Evolutionary conservation across 2,888 invertebrate genomes (phyloP), one percentile per base, ranked within the genome.

Genomic region (Cantharis flavilabris): DNA sequence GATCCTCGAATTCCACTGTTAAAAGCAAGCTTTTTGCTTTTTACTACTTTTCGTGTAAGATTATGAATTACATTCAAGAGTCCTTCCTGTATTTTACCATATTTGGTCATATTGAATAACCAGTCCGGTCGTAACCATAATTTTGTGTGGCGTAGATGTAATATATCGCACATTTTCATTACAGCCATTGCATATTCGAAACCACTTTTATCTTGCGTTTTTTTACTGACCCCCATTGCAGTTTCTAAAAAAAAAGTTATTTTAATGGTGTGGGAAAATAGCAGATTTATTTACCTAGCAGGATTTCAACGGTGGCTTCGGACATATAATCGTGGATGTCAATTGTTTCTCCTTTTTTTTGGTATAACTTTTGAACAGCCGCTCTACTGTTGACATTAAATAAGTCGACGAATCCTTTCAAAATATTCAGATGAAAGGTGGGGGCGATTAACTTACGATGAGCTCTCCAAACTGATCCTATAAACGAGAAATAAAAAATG

Each of bases 161-260:
- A 91, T 82, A 96, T 96, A 83, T 95, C 95, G 84, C 95, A 95
- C 95, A 96, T 95, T 86, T 96, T 95, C 95, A 96, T 96, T 4
- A 96, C 96, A 79, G 96, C 96, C 92, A 95, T 93, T 0, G 96
- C 96, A 83, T 96, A 96, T 88, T 96, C 96, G 84, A 93, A 94
- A 62, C 95, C 95, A 80, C 94, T 95, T 85, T 93, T 92, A 82
- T 94, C 94, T 88, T 96, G 96, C 0, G 95, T 95, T 80, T 91
- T 92, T 86, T 95, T 95, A 83, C 94, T 95, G 0, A 96, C 96
- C 71, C 96, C 96, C 96, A 96, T 96, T 0, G 95, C 96, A 62
- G 96, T 96, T 90, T 96, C 96, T 94, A 88, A 73, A 76, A 88
- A 73, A 76, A 63, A 7, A 7, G 10, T n/a, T 49, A 71, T 14